Percentiles rank a stretch among this genome's conserved stretches.
phyloP scores from a whole-genome alignment of 2,113 vertebrate genomes.

The Naja naja region DNA sequence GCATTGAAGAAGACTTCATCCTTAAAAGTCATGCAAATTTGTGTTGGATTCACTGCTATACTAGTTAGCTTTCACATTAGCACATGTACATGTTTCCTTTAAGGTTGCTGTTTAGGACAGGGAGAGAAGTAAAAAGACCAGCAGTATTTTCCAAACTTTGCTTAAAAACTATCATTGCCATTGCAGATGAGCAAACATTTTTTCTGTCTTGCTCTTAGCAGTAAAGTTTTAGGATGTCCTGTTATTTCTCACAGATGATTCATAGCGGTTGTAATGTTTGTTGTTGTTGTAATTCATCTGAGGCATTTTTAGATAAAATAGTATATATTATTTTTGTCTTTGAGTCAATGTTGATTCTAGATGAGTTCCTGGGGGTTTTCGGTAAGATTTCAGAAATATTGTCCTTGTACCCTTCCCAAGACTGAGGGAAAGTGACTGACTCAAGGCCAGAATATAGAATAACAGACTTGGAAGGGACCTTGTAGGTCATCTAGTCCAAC shows the following conservation, averaged over 20 bases:
- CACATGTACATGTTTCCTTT: neutral
- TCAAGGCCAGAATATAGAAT: too few relatives aligned
- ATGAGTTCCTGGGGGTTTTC: neutral
- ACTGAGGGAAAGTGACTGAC: neutral
- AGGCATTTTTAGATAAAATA: neutral
- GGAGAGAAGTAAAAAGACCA: neutral
- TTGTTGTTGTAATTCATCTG: neutral
- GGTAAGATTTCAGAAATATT: neutral
- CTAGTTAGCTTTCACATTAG: neutral
- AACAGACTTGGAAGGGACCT: too few relatives aligned
- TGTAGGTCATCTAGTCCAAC: too few relatives aligned
- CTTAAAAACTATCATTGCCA: neutral
- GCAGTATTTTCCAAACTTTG: neutral
- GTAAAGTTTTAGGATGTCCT: neutral
- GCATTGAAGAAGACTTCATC: neutral
- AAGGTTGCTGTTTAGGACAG: neutral
- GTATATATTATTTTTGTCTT: neutral
- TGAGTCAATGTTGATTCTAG: neutral
- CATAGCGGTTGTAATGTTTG: neutral
- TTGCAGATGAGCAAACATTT: neutral
- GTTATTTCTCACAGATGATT: neutral
- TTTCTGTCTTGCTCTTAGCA: neutral
- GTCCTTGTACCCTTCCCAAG: neutral
- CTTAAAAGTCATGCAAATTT: neutral
- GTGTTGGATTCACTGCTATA: neutral